phyloP scores from a whole-genome alignment of 2,888 invertebrate species.

The Melanargia galathea region DNA sequence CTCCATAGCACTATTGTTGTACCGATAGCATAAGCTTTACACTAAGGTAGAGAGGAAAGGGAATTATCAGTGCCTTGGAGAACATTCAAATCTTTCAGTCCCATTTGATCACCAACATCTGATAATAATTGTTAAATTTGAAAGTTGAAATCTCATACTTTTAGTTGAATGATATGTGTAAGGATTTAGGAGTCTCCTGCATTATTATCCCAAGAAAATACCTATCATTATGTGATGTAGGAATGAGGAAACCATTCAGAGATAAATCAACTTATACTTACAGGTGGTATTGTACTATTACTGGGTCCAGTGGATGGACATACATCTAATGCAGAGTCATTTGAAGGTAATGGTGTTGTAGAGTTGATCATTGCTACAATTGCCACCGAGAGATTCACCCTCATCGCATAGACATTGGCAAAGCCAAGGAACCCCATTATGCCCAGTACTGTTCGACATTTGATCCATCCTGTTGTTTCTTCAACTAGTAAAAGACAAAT shows the following conservation, averaged over 20 bases:
- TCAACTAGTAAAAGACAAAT: slow-evolving; percentile 58
- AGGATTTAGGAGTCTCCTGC: too few species aligned
- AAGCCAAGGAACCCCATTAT: slow-evolving; percentile 94
- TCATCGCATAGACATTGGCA: slow-evolving; percentile 94
- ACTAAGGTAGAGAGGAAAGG: too few species aligned
- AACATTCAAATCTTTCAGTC: too few species aligned
- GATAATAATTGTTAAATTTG: too few species aligned
- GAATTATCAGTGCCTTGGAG: too few species aligned
- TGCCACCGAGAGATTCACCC: slow-evolving; percentile 95
- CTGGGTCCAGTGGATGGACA: slow-evolving; percentile 77
- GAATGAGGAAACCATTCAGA: not conserved
- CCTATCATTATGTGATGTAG: too few species aligned
- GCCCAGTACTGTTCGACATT: slow-evolving; percentile 89
- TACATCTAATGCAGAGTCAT: slow-evolving; percentile 82
- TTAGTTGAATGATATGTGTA: too few species aligned
- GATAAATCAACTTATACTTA: slow-evolving; percentile 49
- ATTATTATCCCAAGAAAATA: too few species aligned
- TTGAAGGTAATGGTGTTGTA: slow-evolving; percentile 82
- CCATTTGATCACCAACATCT: too few species aligned
- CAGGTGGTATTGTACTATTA: slow-evolving; percentile 69
- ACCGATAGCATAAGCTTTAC: too few species aligned
- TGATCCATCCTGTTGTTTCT: slow-evolving; percentile 86
- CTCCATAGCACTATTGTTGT: too few species aligned
- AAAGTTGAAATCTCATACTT: too few species aligned
- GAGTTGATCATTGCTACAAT: slow-evolving; percentile 97